A percentile compares a stretch with the other conserved stretches of the same genome.
Evolutionary conservation across 2,888 invertebrate species (phyloP).

Genomic region (Sphinx pinastri): DNA sequence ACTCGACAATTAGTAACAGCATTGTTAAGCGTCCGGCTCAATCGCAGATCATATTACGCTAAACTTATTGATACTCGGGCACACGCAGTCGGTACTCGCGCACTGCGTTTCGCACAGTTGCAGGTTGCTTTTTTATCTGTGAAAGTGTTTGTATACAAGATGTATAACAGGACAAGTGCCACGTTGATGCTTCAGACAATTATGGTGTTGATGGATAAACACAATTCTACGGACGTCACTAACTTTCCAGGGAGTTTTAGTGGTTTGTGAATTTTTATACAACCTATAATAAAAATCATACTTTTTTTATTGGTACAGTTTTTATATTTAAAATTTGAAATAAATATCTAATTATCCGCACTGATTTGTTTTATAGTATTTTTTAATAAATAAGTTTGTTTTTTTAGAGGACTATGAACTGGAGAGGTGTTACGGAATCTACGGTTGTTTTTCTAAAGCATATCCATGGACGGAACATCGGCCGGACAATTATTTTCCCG

Average conservation of each 20-base stretch:
- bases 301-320: neutral
- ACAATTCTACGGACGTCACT: slow-evolving; percentile 72
- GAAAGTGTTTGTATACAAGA: slow-evolving; percentile 43
- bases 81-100: slow-evolving; percentile 38
- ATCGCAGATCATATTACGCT: slow-evolving; percentile 34
- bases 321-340: neutral
- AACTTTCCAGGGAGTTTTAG: slow-evolving; percentile 63
- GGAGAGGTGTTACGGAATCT: slow-evolving; percentile 89
- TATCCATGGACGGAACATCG: slow-evolving; percentile 92
- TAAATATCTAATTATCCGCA: neutral
- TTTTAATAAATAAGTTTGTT: slow-evolving; percentile 13
- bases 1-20: slow-evolving; percentile 50
- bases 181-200: slow-evolving; percentile 80
- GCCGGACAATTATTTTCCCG: slow-evolving; percentile 91
- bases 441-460: slow-evolving; percentile 91
- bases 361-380: neutral
- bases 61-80: slow-evolving; percentile 24
- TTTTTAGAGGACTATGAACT: slow-evolving; percentile 75
- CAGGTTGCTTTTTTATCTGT: slow-evolving; percentile 37
- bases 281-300: neutral
- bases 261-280: slow-evolving; percentile 58
- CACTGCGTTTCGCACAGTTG: slow-evolving; percentile 35
- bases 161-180: slow-evolving; percentile 79
- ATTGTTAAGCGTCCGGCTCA: slow-evolving; percentile 34
- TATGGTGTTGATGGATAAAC: slow-evolving; percentile 79